Conservation (phyloP, 1,140 invertebrate species). For the Mercenaria mercenaria region DNA sequence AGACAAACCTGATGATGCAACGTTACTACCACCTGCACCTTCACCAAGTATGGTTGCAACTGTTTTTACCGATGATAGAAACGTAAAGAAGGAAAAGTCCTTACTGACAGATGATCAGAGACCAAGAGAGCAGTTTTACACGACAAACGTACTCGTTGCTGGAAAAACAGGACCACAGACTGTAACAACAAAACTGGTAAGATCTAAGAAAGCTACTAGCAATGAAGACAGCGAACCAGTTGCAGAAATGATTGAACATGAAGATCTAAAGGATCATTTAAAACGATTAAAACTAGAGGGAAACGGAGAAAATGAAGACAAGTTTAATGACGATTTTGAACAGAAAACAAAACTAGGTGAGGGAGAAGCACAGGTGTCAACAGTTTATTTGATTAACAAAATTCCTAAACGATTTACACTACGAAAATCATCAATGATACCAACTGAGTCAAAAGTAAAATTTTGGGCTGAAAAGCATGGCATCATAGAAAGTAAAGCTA, state of each 20-base stretch:
- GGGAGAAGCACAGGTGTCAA: conserved; percentile 10
- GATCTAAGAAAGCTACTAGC: background rate
- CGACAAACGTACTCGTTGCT: background rate
- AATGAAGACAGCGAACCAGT: background rate
- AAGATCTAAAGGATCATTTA: background rate
- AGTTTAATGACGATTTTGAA: background rate
- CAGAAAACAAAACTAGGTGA: conserved; percentile 27
- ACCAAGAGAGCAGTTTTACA: background rate
- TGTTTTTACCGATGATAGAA: background rate
- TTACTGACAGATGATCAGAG: background rate
- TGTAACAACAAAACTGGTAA: background rate
- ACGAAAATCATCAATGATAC: background rate
- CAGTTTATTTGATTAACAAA: background rate
- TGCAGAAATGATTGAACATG: background rate
- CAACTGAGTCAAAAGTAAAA: conserved; percentile 27
- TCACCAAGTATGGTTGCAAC: conserved; percentile 55
- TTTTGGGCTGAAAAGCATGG: conserved; percentile 52
- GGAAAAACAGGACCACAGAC: background rate
- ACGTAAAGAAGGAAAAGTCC: background rate
- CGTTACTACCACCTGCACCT: conserved; percentile 19
- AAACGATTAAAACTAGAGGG: background rate
- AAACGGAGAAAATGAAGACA: background rate
- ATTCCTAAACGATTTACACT: background rate
- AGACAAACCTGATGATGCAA: background rate
- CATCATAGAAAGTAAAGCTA: background rate